Conservation (phyloP, 2,113 vertebrate species). For the Leptocoma aspasia region DNA sequence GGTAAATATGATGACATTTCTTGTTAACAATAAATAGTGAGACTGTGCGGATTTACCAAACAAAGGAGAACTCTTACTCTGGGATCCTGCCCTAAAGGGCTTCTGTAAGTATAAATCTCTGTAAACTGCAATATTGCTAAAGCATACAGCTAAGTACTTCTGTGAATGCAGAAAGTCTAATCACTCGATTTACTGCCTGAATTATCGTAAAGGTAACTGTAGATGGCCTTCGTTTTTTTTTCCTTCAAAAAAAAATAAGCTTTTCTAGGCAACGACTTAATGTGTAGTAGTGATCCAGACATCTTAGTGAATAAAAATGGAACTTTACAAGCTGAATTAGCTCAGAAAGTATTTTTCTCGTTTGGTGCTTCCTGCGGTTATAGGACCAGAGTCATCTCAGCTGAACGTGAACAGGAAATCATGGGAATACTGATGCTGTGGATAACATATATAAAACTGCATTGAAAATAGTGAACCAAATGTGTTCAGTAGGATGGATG, state of each 20-base stretch:
- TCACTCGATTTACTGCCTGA: background rate
- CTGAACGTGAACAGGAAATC: background rate
- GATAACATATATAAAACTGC: background rate
- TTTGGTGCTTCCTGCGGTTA: background rate
- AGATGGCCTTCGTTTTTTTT: background rate
- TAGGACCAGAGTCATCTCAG: background rate
- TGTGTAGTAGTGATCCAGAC: background rate
- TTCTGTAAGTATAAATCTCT: background rate
- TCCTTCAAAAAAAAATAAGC: background rate
- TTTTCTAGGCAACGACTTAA: background rate
- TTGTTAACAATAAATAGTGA: background rate
- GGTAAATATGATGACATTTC: constrained; percentile 14
- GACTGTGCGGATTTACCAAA: background rate
- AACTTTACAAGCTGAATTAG: background rate
- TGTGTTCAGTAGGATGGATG: background rate
- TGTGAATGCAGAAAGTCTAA: background rate
- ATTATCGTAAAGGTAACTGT: background rate
- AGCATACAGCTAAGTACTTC: background rate
- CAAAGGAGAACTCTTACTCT: background rate
- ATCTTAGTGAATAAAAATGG: background rate
- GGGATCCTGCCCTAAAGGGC: background rate
- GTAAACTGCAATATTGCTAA: background rate
- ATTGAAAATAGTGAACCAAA: background rate
- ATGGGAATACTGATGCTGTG: background rate
- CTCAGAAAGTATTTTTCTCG: background rate